Evolutionary conservation across 2,797 vertebrate species (phyloP).

Genomic region (Hirundo rustica): DNA sequence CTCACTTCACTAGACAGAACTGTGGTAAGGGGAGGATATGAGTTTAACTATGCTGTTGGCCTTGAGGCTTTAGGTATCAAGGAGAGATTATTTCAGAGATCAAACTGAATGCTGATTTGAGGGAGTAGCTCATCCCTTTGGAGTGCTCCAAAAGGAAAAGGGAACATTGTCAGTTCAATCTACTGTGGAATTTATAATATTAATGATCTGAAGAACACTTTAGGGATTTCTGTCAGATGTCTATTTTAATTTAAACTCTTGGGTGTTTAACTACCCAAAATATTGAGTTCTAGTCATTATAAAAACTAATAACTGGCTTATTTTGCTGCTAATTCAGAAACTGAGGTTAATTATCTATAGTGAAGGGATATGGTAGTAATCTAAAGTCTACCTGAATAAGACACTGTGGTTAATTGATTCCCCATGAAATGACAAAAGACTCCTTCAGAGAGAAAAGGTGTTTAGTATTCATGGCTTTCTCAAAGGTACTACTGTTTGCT

Average conservation of each 20-base stretch:
- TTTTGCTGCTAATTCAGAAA: conserved; percentile 80
- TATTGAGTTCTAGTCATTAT: conserved; percentile 81
- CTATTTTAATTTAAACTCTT: conserved; percentile 84
- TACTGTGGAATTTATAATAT: conserved; percentile 74
- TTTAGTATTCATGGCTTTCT: conserved; percentile 20
- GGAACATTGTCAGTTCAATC: conserved; percentile 74
- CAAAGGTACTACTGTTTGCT: neutral
- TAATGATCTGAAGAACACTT: conserved; percentile 80
- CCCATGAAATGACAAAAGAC: conserved; percentile 62
- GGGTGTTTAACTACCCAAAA: conserved; percentile 81
- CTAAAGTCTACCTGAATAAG: conserved; percentile 76
- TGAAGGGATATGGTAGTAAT: conserved; percentile 74
- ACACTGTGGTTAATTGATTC: conserved; percentile 78
- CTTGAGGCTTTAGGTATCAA: conserved; percentile 68
- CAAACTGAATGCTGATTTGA: conserved; percentile 71
- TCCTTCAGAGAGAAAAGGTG: conserved; percentile 51
- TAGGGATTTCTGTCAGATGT: conserved; percentile 78
- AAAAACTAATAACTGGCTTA: conserved; percentile 81
- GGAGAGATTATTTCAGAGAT: conserved; percentile 72
- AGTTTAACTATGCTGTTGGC: conserved; percentile 25
- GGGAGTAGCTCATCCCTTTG: conserved; percentile 71
- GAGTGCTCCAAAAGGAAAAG: conserved; percentile 65
- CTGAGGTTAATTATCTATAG: conserved; percentile 81
- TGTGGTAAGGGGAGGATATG: conserved; percentile 28
- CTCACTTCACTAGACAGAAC: neutral